Evolutionary conservation across 92 coral and sea anemone genomes (phyloP), one percentile per base, ranked within the genome.

Genomic region (Diadumene lineata): DNA sequence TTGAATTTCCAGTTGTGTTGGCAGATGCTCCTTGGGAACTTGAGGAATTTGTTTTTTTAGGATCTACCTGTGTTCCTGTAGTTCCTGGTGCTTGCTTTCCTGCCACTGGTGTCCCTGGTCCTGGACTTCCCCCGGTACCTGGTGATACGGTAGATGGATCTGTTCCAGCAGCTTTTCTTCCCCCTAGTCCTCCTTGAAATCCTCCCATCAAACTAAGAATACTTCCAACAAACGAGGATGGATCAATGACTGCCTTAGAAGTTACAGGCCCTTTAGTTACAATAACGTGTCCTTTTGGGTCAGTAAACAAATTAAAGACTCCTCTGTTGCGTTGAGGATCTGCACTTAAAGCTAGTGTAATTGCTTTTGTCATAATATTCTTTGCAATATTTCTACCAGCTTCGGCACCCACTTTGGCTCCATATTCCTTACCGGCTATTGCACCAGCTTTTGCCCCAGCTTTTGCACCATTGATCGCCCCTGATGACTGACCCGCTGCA

Each of bases 391-490:
- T 68, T 0, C 50, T 72, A 10, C 81, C 89, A 33, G 89, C 89
- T 50, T 13, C 62, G 33, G 76, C 81, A 13, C 89, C 89, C 0
- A 74, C 89, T 29, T 71, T 56, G 1, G 85, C 68, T 28, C 89
- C 89, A 32, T 73, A 53, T 34, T 74, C 51, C 38, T 38, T 50
- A 50, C 89, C 89, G 4, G 89, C 85, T 28, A 44, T 18, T 25
- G 85, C 89, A 18, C 89, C 89, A 57, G 89, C 89, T 30, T 79
- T 84, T 28, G 89, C 89, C 21, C 89, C 89, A 13, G 89, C 85
- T 29, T 60, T 84, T 17, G 81, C 77, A 32, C 89, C 89, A 28
- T 46, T 73, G 10, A 34, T 10, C 23, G 25, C 24, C 6, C 81
- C 89, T 64, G 74, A 74, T 1, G 33, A 11, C 11, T 60, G 72